Conservation (phyloP, 2,797 vertebrate genomes). For the Lindbergichthys nudifrons region DNA sequence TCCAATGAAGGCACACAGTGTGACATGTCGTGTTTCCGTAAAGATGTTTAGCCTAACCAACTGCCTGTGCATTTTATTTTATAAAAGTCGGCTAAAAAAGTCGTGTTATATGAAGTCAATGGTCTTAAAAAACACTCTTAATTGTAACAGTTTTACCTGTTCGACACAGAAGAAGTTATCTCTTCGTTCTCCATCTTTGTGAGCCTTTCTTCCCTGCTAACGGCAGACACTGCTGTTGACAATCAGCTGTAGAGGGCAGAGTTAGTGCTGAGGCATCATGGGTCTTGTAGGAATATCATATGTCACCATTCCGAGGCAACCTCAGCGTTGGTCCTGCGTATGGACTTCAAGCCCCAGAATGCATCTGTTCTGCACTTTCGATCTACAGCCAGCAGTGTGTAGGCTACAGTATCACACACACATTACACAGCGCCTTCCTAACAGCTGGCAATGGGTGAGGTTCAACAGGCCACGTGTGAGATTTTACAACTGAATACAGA, state of each 20-base stretch:
- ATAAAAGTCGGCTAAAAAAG: neutral
- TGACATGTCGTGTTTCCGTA: slow-evolving; percentile 46
- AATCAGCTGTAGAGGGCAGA: slow-evolving; percentile 70
- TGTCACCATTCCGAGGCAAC: accelerated
- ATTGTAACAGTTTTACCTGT: slow-evolving; percentile 70
- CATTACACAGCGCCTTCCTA: slow-evolving; percentile 33
- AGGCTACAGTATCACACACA: slow-evolving; percentile 12
- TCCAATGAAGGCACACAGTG: slow-evolving; percentile 28
- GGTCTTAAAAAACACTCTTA: neutral
- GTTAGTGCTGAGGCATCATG: slow-evolving; percentile 56
- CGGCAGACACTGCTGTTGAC: slow-evolving; percentile 80
- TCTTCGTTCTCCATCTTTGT: slow-evolving; percentile 83
- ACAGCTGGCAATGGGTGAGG: slow-evolving; percentile 5
- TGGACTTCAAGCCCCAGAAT: slow-evolving; percentile 74
- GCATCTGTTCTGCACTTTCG: slow-evolving; percentile 10
- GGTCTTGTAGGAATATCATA: slow-evolving; percentile 65
- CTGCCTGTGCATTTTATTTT: neutral
- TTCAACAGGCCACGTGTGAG: slow-evolving; percentile 33
- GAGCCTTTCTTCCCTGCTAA: slow-evolving; percentile 71
- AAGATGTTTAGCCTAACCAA: slow-evolving; percentile 42
- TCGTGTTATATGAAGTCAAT: accelerated
- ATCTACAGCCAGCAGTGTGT: slow-evolving; percentile 17
- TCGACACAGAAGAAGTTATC: slow-evolving; percentile 66
- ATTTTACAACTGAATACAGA: neutral
- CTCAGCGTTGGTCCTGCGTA: accelerated